These are phyloP conservation scores for Ceratitis capitata DNA, from an alignment of 1,140 invertebrate genomes.

Conservation along the genomic window DNA sequence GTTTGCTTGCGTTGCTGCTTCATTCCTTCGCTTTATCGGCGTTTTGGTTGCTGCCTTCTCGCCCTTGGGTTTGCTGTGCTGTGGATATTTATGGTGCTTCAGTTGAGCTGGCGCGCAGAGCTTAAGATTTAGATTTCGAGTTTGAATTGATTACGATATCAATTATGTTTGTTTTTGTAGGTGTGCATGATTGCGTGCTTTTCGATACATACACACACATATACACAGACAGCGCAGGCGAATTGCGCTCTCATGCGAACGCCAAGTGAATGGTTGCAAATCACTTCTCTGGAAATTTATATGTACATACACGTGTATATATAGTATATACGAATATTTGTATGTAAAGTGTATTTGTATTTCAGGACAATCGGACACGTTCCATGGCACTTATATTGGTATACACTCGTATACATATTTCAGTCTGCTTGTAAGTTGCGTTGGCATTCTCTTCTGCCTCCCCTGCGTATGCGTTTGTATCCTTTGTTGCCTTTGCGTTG, in stretches of 20 bases:
- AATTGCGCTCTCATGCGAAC: no score
- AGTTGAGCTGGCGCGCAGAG: constrained; percentile 16
- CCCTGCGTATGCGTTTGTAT: neutral
- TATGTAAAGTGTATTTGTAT: neutral
- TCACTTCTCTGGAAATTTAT: no score
- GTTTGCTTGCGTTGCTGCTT: no score
- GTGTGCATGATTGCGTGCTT: constrained; percentile 21
- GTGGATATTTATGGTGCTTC: constrained; percentile 47
- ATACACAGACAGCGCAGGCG: neutral
- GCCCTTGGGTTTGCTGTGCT: constrained; percentile 26
- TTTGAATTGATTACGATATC: constrained; percentile 41
- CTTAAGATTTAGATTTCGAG: constrained; percentile 41
- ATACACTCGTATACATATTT: neutral
- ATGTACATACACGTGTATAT: neutral
- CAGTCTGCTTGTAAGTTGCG: neutral
- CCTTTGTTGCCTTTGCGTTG: constrained; percentile 14
- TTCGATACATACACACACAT: neutral
- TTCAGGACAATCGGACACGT: neutral
- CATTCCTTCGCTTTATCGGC: neutral
- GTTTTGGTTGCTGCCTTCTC: neutral
- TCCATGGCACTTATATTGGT: neutral
- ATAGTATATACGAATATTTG: neutral
- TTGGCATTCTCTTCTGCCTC: neutral
- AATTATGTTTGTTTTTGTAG: constrained; percentile 35
- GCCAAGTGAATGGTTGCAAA: no score